Conservation (phyloP, 2,888 invertebrate species). For the Tipula helvola region DNA sequence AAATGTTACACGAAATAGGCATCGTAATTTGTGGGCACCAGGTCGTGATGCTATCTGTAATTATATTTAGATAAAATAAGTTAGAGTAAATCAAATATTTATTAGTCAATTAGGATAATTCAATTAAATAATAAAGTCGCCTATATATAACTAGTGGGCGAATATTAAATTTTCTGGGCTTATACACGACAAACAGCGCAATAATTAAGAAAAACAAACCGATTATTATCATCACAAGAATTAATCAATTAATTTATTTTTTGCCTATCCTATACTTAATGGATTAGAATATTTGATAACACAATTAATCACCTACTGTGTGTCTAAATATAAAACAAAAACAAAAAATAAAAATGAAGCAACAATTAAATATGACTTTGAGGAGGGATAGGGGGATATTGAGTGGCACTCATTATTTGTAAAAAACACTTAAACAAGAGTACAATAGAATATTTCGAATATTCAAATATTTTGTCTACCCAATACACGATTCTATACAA, state of each 20-base stretch:
- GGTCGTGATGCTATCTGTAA: slow-evolving; percentile 77
- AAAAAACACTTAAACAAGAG: not conserved
- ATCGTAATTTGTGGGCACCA: slow-evolving; percentile 79
- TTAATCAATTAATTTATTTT: not conserved
- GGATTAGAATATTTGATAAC: not conserved
- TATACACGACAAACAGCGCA: not conserved
- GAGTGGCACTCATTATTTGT: not conserved
- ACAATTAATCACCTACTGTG: not conserved
- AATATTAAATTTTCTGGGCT: not conserved
- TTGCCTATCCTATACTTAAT: not conserved
- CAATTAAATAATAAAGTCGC: not conserved
- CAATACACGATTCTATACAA: not conserved
- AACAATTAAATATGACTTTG: not conserved
- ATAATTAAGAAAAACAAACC: not conserved
- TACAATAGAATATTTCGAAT: not conserved
- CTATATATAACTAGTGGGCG: not conserved
- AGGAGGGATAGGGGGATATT: not conserved
- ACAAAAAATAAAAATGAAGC: not conserved
- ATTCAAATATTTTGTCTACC: not conserved
- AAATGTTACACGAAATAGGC: slow-evolving; percentile 79
- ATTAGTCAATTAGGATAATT: not conserved
- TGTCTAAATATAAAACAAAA: not conserved
- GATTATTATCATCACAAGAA: not conserved
- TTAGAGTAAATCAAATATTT: not conserved
- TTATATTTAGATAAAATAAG: not conserved